These are phyloP conservation scores for Drosophila pallidifrons DNA, from an alignment of 1,140 invertebrate species.

Conservation along the genomic window DNA sequence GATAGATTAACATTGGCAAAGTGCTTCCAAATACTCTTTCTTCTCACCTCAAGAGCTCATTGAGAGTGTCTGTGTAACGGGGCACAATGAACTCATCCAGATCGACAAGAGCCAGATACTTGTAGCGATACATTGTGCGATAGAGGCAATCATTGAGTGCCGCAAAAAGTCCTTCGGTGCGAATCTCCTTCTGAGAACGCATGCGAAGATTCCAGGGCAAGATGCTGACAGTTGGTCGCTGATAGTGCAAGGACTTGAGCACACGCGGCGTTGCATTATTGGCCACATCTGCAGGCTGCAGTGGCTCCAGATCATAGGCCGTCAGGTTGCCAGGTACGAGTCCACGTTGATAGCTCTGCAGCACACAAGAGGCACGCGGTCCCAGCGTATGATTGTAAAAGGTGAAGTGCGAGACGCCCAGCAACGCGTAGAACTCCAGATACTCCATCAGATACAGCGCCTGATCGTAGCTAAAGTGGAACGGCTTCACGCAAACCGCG, in stretches of 20 bases:
- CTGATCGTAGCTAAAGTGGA: slow-evolving; percentile 95
- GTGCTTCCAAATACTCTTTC: background rate
- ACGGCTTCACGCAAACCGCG: slow-evolving; percentile 96
- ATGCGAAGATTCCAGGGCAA: slow-evolving; percentile 96
- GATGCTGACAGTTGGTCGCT: slow-evolving; percentile 90
- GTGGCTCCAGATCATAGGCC: slow-evolving; percentile 65
- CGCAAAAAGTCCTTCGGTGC: slow-evolving; percentile 96
- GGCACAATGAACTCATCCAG: slow-evolving; percentile 96
- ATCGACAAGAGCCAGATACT: slow-evolving; percentile 94
- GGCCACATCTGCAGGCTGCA: slow-evolving; percentile 47
- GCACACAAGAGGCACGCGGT: slow-evolving; percentile 90
- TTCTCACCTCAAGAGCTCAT: slow-evolving; percentile 87
- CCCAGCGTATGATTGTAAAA: slow-evolving; percentile 97
- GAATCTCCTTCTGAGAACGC: slow-evolving; percentile 94
- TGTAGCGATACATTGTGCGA: slow-evolving; percentile 92
- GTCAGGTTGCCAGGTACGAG: slow-evolving; percentile 72
- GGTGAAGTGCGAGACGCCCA: slow-evolving; percentile 95
- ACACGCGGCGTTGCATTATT: slow-evolving; percentile 63
- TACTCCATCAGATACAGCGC: slow-evolving; percentile 95
- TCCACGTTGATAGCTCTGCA: slow-evolving; percentile 89
- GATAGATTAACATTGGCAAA: background rate
- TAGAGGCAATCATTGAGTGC: slow-evolving; percentile 97
- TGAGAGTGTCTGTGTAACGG: slow-evolving; percentile 89
- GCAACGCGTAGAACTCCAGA: slow-evolving; percentile 94
- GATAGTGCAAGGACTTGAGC: slow-evolving; percentile 61